Base-by-base conservation (phyloP, 2,113 vertebrate genomes). In the Laticauda colubrina region DNA sequence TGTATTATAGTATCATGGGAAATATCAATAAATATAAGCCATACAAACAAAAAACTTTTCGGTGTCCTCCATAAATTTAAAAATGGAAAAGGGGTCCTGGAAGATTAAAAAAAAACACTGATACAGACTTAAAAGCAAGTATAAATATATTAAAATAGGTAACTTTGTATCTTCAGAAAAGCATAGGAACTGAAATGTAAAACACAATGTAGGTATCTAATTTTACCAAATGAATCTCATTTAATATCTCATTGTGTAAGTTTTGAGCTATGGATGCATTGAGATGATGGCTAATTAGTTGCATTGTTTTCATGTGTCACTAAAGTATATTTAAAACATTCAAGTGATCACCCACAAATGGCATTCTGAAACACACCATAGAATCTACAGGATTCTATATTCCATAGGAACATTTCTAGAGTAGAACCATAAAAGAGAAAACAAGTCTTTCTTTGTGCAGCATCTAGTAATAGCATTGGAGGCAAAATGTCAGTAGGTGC, bases 281-380 rank as follows among this genome's bases (percentile, higher is more conserved):
- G 75, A 90, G n/a, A 93, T 90, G 75, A 90, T 87, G 53, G 81
- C 48, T 90, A 93, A 93, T 90, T 93, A 93, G 81, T n/a, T 87
- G 92, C 53, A 90, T 93, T 93, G 88, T 90, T 93, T 93, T 87
- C 45, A 85, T 26, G 45, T 93, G 56, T 90, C 89, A 54, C 86
- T 18, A 34, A 87, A 87, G 45, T 90, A 87, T 93, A 93, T 93
- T 86, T 93, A 93, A 90, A 90, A 56, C 29, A 57, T 34, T 90
- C 56, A 61, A 90, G 34, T 86, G 54, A 90, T 14, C 45, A 87
- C 23, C 89, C 56, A 87, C 55, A 87, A 90, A 26, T 90, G 75
- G n/a, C 56, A 90, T 69, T 93, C 64, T 59, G 39, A 93, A 56
- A 85, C 21, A 55, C 1, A 12, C 88, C 45, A 45, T 26, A 45